Evolutionary conservation across 1,140 invertebrate species (phyloP).

Genomic region (Drosophila kikkawai): DNA sequence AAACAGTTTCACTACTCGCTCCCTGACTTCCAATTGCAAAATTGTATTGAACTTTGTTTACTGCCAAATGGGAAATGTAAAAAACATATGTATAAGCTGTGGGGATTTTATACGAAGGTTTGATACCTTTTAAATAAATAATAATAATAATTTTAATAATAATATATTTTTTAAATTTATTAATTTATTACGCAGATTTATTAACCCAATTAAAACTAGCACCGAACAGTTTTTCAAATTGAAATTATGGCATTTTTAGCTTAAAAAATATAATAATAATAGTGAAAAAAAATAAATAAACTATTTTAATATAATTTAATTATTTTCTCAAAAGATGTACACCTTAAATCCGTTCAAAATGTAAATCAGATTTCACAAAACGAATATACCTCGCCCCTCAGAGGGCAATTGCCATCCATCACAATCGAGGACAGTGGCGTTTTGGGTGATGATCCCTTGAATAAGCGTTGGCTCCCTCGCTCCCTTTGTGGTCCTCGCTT

Average conservation of each 20-base stretch:
- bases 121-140: background rate
- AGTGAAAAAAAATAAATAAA: background rate
- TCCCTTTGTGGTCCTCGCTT: constrained; percentile 3
- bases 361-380: background rate
- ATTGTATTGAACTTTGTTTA: constrained; percentile 4
- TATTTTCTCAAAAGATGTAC: too few relatives aligned
- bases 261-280: too few relatives aligned
- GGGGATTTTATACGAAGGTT: background rate
- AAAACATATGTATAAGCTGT: too few relatives aligned
- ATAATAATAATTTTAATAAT: too few relatives aligned
- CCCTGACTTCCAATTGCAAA: background rate
- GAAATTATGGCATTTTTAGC: too few relatives aligned
- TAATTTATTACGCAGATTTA: too few relatives aligned
- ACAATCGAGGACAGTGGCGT: background rate
- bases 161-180: too few relatives aligned
- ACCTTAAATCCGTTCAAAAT: too few relatives aligned
- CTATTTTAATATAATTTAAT: too few relatives aligned
- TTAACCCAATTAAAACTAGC: too few relatives aligned
- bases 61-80: background rate
- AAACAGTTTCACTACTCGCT: background rate
- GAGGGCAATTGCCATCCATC: background rate
- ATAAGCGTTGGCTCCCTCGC: background rate
- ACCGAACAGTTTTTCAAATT: too few relatives aligned
- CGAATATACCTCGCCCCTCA: background rate
- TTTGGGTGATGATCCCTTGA: constrained; percentile 5